phyloP scores from a whole-genome alignment of 2,797 vertebrate genomes.

The Sebastes steindachneri region DNA sequence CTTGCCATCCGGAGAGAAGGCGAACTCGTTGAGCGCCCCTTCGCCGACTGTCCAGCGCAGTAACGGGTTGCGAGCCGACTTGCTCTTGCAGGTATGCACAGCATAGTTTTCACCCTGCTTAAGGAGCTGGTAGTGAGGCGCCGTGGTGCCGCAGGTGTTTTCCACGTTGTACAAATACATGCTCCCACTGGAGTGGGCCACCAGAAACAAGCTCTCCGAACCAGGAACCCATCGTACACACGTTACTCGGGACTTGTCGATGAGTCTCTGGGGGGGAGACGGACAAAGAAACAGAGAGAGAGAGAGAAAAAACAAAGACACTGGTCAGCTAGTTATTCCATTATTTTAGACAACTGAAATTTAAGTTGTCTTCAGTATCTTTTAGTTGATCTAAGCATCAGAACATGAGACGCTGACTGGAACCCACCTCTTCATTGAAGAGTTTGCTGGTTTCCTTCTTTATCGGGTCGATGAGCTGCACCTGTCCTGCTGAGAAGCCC shows the following conservation, averaged over 20 bases:
- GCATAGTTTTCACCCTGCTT: slow-evolving; percentile 96
- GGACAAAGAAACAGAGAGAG: slow-evolving; percentile 25
- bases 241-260: slow-evolving; percentile 98
- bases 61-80: slow-evolving; percentile 94
- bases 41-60: slow-evolving; percentile 97
- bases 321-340: slow-evolving; percentile 22
- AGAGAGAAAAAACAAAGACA: neutral
- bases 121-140: slow-evolving; percentile 97
- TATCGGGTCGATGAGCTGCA: slow-evolving; percentile 98
- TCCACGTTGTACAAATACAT: slow-evolving; percentile 99
- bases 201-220: slow-evolving; percentile 98
- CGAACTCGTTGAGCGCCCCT: slow-evolving; percentile 95
- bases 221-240: slow-evolving; percentile 99
- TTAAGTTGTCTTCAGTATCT: neutral
- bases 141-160: slow-evolving; percentile 94
- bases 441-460: slow-evolving; percentile 99
- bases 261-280: slow-evolving; percentile 89
- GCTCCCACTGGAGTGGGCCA: slow-evolving; percentile 96
- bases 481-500: slow-evolving; percentile 98
- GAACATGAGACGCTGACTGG: slow-evolving; percentile 26
- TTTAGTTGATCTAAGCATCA: neutral
- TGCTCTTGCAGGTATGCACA: slow-evolving; percentile 97
- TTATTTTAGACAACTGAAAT: neutral
- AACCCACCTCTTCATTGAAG: slow-evolving; percentile 98
- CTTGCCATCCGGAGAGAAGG: slow-evolving; percentile 96